Conservation (phyloP, 2,797 vertebrate species). For the Megalops cyprinoides region DNA sequence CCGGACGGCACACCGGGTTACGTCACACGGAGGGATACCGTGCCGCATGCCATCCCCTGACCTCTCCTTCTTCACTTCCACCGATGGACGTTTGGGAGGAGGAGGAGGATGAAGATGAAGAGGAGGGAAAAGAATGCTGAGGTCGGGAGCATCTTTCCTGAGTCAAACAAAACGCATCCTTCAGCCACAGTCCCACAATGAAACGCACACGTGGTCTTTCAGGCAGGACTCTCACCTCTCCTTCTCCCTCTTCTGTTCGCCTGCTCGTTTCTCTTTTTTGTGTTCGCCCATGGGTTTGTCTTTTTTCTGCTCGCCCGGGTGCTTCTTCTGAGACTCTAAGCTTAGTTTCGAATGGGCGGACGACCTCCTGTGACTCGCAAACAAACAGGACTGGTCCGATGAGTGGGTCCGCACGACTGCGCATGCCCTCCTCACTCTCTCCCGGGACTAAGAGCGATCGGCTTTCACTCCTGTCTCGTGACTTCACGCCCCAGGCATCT, state of each 20-base stretch:
- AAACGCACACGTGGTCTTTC: neutral
- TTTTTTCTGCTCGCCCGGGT: constrained; percentile 52
- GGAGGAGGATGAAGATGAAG: constrained; percentile 29
- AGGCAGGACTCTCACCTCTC: constrained; percentile 50
- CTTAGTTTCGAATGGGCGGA: constrained; percentile 57
- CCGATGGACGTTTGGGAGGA: constrained; percentile 46
- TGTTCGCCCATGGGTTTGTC: constrained; percentile 54
- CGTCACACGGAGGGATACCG: constrained; percentile 23
- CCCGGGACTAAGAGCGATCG: no score
- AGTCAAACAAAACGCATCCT: constrained; percentile 34
- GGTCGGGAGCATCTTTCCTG: constrained; percentile 46
- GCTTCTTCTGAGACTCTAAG: constrained; percentile 60
- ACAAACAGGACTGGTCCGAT: constrained; percentile 50
- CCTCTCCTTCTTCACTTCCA: constrained; percentile 43
- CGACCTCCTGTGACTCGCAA: constrained; percentile 62
- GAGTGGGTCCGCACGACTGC: no score
- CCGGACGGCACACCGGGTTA: constrained; percentile 36
- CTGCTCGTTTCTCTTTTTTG: constrained; percentile 44
- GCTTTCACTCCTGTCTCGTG: no score
- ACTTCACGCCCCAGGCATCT: neutral
- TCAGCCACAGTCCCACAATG: neutral
- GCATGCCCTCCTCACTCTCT: no score
- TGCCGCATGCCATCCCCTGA: constrained; percentile 32
- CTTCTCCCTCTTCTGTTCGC: constrained; percentile 54
- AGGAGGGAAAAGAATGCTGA: constrained; percentile 14